Evolutionary conservation across 2,113 vertebrate species (phyloP), one percentile per base, ranked within the genome.

Genomic region (Leucosticte australis): DNA sequence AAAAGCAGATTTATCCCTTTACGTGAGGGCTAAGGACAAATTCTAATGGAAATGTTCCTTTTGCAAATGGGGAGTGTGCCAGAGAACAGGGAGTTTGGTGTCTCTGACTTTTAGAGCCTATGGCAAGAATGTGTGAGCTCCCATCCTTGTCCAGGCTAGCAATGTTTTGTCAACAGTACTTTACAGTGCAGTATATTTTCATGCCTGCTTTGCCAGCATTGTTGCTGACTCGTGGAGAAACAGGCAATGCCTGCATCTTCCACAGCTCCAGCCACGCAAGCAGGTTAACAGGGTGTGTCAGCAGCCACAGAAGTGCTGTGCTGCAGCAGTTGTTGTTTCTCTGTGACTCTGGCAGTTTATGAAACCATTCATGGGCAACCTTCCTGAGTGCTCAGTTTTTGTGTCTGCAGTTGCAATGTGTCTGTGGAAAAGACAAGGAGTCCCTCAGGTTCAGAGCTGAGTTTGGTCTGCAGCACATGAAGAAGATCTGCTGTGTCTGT

Each of bases 281-380:
- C 59, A 44, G 28, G 50, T 81, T 74, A 37, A 31, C 26, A 9
- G 44, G 19, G 21, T 68, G 55, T 62, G 31, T 28, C 2, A 6
- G 20, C 92, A 94, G 59, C 33, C 42, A 10, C 27, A 53, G 63
- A 49, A 77, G 41, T 49, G 80, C 70, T 50, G 21, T 91, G 31
- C 59, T 87, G 68, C 55, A 76, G 30, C 42, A 52, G 53, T 37
- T 26, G 16, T 83, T 69, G 15, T 69, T 94, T 65, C 59, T 52
- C 49, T 55, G 37, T 62, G 46, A 26, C 64, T 80, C 63, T 19
- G 4, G 14, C 17, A 46, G 28, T 77, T 87, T 52, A 77, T 60
- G 50, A 83, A 83, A 15, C 31, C 19, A 24, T 55, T 68, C 20
- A 4, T 0, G 1, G 27, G n/a, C 60, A 68, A 0, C 27, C 6